Conservation (phyloP, 37 sponge, comb jelly and placozoan genomes). For the Haliclona indistincta region DNA sequence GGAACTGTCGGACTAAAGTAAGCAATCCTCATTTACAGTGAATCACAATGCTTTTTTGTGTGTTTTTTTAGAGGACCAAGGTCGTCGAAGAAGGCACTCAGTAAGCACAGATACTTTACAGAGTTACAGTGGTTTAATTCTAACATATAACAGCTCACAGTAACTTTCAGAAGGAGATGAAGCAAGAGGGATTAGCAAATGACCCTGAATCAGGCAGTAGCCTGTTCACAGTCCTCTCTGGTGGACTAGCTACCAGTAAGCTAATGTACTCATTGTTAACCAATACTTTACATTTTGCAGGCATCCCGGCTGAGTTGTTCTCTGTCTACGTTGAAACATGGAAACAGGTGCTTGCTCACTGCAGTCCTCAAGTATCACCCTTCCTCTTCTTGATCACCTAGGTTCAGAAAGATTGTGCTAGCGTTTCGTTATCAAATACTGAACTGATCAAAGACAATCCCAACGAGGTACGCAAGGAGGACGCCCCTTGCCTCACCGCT, state of each 20-base stretch:
- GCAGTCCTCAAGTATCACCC: not conserved
- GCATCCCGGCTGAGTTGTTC: conserved; percentile 34
- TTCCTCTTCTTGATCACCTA: not conserved
- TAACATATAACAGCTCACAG: not conserved
- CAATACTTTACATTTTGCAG: conserved; percentile 13
- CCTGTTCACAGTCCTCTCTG: conserved; percentile 30
- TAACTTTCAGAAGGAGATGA: conserved; percentile 45
- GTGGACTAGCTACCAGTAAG: conserved; percentile 37
- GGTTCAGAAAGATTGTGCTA: not conserved
- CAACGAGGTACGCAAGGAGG: too few relatives aligned
- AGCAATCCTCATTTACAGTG: not conserved
- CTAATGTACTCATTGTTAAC: not conserved
- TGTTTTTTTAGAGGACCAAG: not conserved
- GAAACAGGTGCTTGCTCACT: conserved; percentile 21
- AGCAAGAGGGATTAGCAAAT: conserved; percentile 35
- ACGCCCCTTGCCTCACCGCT: not conserved
- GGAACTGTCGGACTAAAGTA: not conserved
- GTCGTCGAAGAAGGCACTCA: not conserved
- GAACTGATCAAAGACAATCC: too few relatives aligned
- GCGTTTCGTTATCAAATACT: too few relatives aligned
- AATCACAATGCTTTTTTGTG: too few relatives aligned
- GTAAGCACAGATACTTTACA: not conserved
- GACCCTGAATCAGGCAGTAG: conserved; percentile 61
- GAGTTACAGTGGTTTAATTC: not conserved
- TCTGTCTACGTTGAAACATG: conserved; percentile 37